Conservation (phyloP, 2,797 vertebrate species). For the Champsocephalus gunnari region DNA sequence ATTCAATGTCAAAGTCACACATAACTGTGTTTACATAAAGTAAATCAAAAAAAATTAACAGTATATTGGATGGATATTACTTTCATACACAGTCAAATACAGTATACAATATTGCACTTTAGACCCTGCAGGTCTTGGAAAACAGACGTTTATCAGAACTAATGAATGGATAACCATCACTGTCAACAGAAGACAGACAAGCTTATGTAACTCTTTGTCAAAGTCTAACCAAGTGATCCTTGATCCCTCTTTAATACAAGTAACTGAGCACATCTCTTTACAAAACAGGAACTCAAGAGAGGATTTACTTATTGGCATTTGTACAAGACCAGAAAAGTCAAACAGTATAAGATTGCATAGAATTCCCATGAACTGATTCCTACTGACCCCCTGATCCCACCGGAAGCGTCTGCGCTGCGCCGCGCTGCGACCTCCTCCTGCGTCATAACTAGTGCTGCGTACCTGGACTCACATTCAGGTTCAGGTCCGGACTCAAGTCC, state of each 20-base stretch:
- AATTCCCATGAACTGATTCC: background rate
- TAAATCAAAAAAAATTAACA: constrained; percentile 6
- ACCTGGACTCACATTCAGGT: no score
- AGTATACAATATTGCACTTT: constrained; percentile 2
- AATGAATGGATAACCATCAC: constrained; percentile 25
- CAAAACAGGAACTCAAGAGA: background rate
- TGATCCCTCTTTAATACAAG: background rate
- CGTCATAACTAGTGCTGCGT: no score
- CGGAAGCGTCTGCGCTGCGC: no score
- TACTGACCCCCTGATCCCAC: no score
- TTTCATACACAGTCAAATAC: background rate
- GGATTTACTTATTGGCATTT: background rate
- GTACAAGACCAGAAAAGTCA: background rate
- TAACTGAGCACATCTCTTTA: constrained; percentile 10
- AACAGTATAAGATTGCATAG: background rate
- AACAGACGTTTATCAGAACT: background rate
- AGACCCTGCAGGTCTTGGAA: background rate
- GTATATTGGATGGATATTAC: background rate
- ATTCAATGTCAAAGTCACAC: background rate
- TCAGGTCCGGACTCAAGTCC: no score
- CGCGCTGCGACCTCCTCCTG: no score
- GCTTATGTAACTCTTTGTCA: constrained; percentile 9
- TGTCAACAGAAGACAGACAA: background rate
- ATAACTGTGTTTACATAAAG: background rate
- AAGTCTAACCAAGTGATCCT: background rate